phyloP scores from a whole-genome alignment of 2,797 vertebrate genomes.

The Orientallactaga sibirica region DNA sequence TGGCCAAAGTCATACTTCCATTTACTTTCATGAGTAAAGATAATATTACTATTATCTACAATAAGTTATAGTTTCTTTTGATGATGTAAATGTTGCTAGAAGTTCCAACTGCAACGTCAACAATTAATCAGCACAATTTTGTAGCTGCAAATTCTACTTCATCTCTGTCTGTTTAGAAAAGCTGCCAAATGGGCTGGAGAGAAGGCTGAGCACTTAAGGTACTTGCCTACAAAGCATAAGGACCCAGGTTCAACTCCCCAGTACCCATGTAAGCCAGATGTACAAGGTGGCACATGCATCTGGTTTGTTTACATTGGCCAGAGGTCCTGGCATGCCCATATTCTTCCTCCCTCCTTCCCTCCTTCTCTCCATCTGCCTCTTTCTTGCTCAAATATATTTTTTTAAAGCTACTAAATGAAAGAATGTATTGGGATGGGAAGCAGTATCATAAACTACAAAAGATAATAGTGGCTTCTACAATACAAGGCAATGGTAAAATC shows the following conservation, averaged over 20 bases:
- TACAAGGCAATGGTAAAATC: not conserved
- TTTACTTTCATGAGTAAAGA: constrained; percentile 45
- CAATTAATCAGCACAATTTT: constrained; percentile 59
- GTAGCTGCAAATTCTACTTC: constrained; percentile 59
- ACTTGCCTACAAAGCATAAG: no score
- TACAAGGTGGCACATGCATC: no score
- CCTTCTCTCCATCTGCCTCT: no score
- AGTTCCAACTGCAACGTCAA: constrained; percentile 62
- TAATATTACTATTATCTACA: not conserved
- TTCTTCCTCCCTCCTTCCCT: no score
- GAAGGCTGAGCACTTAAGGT: no score
- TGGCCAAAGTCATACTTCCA: constrained; percentile 45
- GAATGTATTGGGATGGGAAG: not conserved
- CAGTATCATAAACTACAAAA: constrained; percentile 23
- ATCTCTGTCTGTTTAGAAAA: not conserved
- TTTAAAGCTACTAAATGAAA: constrained; percentile 56
- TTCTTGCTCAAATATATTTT: not conserved
- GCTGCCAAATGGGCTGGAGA: no score
- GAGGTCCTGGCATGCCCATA: no score
- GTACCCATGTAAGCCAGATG: no score
- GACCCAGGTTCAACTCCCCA: no score
- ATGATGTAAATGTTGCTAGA: constrained; percentile 46
- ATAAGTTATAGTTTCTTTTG: constrained; percentile 45
- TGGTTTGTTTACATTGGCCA: no score
- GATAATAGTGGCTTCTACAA: not conserved